Evolutionary conservation across 2,888 invertebrate species (phyloP), one percentile per base, ranked within the genome.

Genomic region (Penaeus monodon): DNA sequence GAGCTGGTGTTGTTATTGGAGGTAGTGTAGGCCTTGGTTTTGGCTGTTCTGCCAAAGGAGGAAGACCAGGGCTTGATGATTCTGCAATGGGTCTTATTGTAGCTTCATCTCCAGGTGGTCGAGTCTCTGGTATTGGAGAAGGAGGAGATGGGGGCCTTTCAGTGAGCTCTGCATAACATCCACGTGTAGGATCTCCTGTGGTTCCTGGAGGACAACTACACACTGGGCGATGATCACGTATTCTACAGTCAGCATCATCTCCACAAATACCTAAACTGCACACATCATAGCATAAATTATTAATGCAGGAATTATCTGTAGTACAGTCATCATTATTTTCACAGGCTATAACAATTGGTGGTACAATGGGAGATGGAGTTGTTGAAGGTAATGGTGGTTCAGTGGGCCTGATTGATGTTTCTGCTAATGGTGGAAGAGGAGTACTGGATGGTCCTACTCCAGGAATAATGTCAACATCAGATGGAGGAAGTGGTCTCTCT

Each of bases 201-300:
- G 57, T 57, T 24, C 95, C 95, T 63, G 95, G 95, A 91, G 95
- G 94, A 91, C 98, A 98, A 83, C 95, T 94, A 91, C 98, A 90
- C 27, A 88, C 74, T n/a, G 88, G 84, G 38, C 87, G 63, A 74
- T 97, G 97, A 89, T 95, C 93, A 92, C 95, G 95, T 0, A 96
- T 95, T 88, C 95, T 94, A 91, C 97, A 97, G 86, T 95, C 95
- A 1, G 97, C 95, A 91, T 96, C 96, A 84, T 94, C 93, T 7
- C 96, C 96, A 91, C 97, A 97, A 68, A 81, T 63, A 24, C 88
- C 88, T 49, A 86, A 65, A 82, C 94, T 94, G 92, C 97, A 97
- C 20, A 96, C 95, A 92, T 96, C 95, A 2, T 96, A 92, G 92
- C 97, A 98, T 91, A 94, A 94, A 87, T 94, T 94, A 2, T 95